A percentile compares a stretch with the other conserved stretches of the same genome.
Conservation (phyloP, 2,797 vertebrate species). For the Schizopygopsis malacanthus region DNA sequence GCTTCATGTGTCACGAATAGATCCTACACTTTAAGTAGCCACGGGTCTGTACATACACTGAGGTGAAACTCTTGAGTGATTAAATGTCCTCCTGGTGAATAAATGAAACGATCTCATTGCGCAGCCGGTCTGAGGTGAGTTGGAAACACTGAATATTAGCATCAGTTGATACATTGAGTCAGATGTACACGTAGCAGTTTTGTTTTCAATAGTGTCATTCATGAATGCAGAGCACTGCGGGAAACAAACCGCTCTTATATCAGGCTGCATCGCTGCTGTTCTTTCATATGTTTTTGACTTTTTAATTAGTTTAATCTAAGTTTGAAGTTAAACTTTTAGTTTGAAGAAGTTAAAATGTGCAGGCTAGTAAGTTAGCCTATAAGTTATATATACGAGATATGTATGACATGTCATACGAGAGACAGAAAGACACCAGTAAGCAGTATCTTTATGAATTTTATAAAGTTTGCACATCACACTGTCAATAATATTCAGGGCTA, state of each 20-base stretch:
- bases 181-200: conserved; percentile 22
- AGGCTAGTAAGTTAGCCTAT: no score
- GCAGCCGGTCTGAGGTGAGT: conserved; percentile 22
- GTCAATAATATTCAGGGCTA: neutral
- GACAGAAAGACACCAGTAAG: neutral
- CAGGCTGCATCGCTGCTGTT: neutral
- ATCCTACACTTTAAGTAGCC: neutral
- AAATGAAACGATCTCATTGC: neutral
- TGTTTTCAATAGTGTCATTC: conserved; percentile 40
- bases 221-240: neutral
- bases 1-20: conserved; percentile 26
- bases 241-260: neutral
- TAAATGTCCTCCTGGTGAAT: neutral
- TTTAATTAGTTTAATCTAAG: neutral
- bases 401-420: neutral
- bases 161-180: neutral
- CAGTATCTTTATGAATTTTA: neutral
- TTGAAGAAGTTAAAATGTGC: no score
- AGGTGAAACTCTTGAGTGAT: neutral
- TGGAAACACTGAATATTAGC: neutral
- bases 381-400: no score
- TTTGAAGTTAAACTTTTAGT: neutral
- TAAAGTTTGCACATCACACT: neutral
- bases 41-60: neutral
- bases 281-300: neutral